Base-by-base conservation (phyloP, 2,113 vertebrate species). In the Regulus satrapa region DNA sequence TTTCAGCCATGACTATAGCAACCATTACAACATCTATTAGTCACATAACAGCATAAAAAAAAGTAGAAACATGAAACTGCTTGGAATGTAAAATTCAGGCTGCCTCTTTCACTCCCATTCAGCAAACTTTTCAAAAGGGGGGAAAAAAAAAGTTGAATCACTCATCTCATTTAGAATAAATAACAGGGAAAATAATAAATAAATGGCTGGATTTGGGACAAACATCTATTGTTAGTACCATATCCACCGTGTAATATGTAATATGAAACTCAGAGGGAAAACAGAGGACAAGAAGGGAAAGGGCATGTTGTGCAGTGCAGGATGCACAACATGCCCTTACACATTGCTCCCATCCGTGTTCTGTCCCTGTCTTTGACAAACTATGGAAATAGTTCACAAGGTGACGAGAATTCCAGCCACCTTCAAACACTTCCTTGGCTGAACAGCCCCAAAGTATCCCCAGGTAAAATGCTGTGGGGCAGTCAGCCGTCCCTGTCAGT, bases 401-500 rank as follows among this genome's bases (percentile, higher is more conserved):
- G 4, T 46, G 41, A 71, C 63, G 48, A 34, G 12, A 41, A 28
- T 63, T 92, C 31, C 29, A 46, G 7, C 12, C 38, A 45, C 26
- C 19, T 81, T 67, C 1, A 0, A 84, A 45, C 6, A 7, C 16
- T n/a, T 66, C 17, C 40, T 63, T 67, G 74, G 48, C 31, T 67
- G 43, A 81, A 40, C 34, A 78, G 21, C 26, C 18, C 43, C 2
- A 0, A 31, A 56, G 12, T 55, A 25, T 9, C 32, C 66, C 63
- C 1, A 2, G 28, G 17, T 80, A 46, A 89, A 84, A 59, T 7
- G 24, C 23, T 32, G n/a, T 26, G 34, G 18, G 29, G 21, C 64
- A 66, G 5, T 29, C 36, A 56, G 45, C 24, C 68, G 38, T 40
- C 1, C 0, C 1, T n/a, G 73, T 64, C 31, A 32, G 31, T 51